These are phyloP conservation scores for Tychaedon coryphoeus DNA, from an alignment of 2,113 vertebrate genomes.

Conservation along the genomic window DNA sequence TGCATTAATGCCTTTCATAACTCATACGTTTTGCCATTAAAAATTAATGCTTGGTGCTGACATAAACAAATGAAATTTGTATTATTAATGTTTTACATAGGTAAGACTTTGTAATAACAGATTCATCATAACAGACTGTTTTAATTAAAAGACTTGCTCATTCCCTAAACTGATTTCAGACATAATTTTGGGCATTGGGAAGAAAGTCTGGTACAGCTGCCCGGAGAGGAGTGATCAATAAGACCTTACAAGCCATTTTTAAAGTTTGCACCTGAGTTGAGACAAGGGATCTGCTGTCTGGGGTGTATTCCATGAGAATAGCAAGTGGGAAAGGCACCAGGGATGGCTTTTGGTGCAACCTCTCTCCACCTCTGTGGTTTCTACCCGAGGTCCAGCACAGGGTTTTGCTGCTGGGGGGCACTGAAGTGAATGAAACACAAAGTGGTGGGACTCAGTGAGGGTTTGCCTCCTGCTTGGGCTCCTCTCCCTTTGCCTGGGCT, in stretches of 20 bases:
- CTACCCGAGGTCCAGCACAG: neutral
- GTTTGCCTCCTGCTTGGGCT: neutral
- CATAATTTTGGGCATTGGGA: conserved; percentile 51
- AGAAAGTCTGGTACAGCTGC: conserved; percentile 18
- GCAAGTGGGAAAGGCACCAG: neutral
- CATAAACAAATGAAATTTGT: conserved; percentile 87
- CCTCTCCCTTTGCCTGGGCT: neutral
- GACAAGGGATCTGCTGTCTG: neutral
- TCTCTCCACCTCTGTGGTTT: neutral
- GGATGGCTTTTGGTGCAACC: neutral
- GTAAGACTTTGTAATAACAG: conserved; percentile 83
- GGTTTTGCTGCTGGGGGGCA: neutral
- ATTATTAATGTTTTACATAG: conserved; percentile 87
- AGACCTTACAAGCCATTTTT: neutral
- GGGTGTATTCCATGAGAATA: neutral
- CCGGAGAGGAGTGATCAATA: neutral
- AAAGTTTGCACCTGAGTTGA: neutral
- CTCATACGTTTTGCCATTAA: conserved; percentile 81
- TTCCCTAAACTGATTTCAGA: conserved; percentile 73
- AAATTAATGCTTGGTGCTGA: conserved; percentile 81
- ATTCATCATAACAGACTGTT: conserved; percentile 80
- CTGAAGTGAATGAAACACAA: neutral
- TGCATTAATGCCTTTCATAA: conserved; percentile 84
- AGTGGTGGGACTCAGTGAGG: neutral
- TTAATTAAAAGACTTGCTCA: conserved; percentile 81